Evolutionary conservation across 2,797 vertebrate species (phyloP).

Genomic region (Crenuchus spilurus): DNA sequence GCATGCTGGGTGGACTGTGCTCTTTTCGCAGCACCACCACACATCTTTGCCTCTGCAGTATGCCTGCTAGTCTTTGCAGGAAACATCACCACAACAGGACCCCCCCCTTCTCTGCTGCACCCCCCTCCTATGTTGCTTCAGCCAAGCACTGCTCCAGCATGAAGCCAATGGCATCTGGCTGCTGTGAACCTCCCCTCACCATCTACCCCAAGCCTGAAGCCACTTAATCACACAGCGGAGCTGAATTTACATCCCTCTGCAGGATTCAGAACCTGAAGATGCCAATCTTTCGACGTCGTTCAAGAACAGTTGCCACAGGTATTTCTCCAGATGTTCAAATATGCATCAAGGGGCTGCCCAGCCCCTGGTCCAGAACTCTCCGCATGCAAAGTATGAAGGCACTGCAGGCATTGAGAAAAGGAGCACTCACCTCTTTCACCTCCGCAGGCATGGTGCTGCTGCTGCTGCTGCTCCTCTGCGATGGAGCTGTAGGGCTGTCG

Average conservation of each 20-base stretch:
- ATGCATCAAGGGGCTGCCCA: conserved; percentile 1
- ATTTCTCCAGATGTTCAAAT: neutral
- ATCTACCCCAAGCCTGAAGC: conserved; percentile 63
- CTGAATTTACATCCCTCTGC: conserved; percentile 7
- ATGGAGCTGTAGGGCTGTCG: conserved; percentile 47
- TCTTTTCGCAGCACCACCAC: conserved; percentile 9
- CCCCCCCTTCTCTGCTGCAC: neutral
- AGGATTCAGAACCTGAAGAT: neutral
- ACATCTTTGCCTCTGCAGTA: conserved; percentile 39
- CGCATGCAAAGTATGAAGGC: neutral
- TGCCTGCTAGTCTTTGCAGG: conserved; percentile 36
- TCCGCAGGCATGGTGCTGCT: conserved; percentile 76
- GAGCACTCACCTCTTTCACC: conserved; percentile 79
- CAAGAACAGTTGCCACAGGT: conserved; percentile 1
- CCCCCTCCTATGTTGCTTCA: neutral
- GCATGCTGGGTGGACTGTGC: neutral
- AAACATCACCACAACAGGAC: conserved; percentile 35
- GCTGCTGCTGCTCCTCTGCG: conserved; percentile 61
- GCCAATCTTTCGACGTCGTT: neutral
- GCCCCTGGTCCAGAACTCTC: neutral
- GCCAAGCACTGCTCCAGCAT: conserved; percentile 31
- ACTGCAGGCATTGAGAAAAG: neutral
- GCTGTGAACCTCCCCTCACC: conserved; percentile 34
- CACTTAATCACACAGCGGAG: conserved; percentile 32
- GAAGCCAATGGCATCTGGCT: conserved; percentile 24